Percentiles rank a stretch among this genome's conserved stretches.
phyloP scores from a whole-genome alignment of 2,797 vertebrate genomes.

The Sternotherus odoratus region DNA sequence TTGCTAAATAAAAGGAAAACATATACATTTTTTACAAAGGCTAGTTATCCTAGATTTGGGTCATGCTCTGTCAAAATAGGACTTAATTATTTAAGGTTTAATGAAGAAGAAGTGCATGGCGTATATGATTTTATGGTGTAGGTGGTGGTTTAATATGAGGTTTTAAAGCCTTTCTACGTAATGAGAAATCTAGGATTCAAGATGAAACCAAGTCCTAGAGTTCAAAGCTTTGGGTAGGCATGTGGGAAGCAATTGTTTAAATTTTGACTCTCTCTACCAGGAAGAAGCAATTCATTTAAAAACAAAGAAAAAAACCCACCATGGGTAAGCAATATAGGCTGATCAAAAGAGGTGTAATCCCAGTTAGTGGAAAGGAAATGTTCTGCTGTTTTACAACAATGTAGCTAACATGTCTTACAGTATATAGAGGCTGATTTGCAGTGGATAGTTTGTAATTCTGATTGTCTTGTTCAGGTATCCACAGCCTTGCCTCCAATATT shows the following conservation, averaged over 20 bases:
- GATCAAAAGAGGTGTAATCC: neutral
- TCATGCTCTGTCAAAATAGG: too few species aligned
- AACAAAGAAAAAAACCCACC: neutral
- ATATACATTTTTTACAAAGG: too few species aligned
- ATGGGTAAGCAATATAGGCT: neutral
- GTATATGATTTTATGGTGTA: too few species aligned
- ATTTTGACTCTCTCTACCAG: neutral
- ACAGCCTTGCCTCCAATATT: neutral
- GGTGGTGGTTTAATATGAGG: too few species aligned
- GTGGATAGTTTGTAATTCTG: neutral
- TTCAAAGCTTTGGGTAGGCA: neutral
- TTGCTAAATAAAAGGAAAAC: too few species aligned
- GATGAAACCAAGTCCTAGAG: neutral
- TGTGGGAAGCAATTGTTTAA: neutral
- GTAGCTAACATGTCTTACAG: neutral
- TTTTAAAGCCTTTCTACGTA: neutral
- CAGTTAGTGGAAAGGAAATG: neutral
- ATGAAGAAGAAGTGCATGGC: too few species aligned
- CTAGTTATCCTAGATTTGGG: too few species aligned
- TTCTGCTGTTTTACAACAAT: neutral
- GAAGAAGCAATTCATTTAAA: neutral
- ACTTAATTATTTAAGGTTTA: too few species aligned
- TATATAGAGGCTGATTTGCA: neutral
- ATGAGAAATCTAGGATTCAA: neutral
- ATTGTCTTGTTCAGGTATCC: neutral